Evolutionary conservation across 2,888 invertebrate species (phyloP).

Genomic region (Phania funesta): DNA sequence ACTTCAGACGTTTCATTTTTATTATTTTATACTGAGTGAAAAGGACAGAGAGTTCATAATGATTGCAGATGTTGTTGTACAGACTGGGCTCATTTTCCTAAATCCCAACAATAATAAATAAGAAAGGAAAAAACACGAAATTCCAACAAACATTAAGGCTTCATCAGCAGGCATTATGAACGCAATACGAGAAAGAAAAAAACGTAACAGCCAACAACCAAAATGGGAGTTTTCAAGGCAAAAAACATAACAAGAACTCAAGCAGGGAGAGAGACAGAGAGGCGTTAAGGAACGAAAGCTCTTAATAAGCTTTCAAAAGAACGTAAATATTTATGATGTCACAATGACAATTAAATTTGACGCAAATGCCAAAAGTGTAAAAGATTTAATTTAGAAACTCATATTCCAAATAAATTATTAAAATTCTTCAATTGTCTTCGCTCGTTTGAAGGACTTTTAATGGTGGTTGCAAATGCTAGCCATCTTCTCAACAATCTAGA

Average conservation of each 20-base stretch:
- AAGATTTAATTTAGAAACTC: constrained; percentile 8
- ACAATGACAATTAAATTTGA: background rate
- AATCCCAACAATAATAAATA: constrained; percentile 26
- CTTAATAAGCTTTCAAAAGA: background rate
- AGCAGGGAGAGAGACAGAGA: background rate
- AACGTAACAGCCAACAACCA: background rate
- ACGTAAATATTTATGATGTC: background rate
- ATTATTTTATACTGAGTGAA: constrained; percentile 45
- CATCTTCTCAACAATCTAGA: background rate
- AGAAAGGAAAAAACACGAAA: background rate
- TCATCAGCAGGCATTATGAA: background rate
- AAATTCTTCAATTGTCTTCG: background rate
- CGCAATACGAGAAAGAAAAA: background rate
- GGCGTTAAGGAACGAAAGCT: background rate
- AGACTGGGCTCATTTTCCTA: constrained; percentile 24
- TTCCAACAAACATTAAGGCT: constrained; percentile 1
- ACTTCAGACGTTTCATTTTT: constrained; percentile 63
- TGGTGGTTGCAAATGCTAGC: background rate
- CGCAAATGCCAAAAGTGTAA: background rate
- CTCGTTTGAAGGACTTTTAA: background rate
- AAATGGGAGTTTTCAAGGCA: background rate
- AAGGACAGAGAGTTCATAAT: constrained; percentile 39
- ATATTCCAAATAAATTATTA: constrained; percentile 1
- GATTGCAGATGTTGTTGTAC: constrained; percentile 14
- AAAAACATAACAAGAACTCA: background rate